A percentile compares a stretch with the other conserved stretches of the same genome.
These are phyloP conservation scores for Sterna hirundo DNA, from an alignment of 2,113 vertebrate genomes.

Conservation along the genomic window DNA sequence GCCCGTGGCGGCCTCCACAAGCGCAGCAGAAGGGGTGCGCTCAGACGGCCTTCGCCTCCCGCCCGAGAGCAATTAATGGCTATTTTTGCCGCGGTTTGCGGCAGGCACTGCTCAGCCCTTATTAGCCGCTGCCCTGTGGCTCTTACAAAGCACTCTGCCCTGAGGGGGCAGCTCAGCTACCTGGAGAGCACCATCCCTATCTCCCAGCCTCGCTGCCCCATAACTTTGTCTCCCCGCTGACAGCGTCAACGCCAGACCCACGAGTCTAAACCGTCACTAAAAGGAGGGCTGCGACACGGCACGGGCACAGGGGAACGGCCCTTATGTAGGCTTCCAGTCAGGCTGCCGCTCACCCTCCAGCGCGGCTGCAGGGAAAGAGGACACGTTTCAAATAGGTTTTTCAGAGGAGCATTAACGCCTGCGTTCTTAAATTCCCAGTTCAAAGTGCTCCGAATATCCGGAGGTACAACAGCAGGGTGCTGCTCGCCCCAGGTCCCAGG, in stretches of 20 bases:
- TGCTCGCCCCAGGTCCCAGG: neutral
- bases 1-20: neutral
- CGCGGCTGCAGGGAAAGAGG: neutral
- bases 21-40: neutral
- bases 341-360: neutral
- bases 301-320: neutral
- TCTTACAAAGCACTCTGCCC: neutral
- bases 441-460: rapidly evolving
- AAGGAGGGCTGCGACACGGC: neutral
- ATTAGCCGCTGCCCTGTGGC: neutral
- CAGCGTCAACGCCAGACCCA: rapidly evolving
- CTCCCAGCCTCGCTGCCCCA: rapidly evolving
- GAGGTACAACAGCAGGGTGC: rapidly evolving
- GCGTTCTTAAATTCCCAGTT: rapidly evolving
- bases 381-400: neutral
- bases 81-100: neutral
- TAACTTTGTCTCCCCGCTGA: rapidly evolving
- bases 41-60: neutral
- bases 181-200: rapidly evolving
- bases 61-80: neutral
- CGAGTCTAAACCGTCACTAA: rapidly evolving
- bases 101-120: neutral
- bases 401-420: rapidly evolving
- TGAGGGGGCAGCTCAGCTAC: neutral
- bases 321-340: neutral